Base-by-base conservation (phyloP, 2,797 vertebrate genomes). In the Tiaroga cobitis region DNA sequence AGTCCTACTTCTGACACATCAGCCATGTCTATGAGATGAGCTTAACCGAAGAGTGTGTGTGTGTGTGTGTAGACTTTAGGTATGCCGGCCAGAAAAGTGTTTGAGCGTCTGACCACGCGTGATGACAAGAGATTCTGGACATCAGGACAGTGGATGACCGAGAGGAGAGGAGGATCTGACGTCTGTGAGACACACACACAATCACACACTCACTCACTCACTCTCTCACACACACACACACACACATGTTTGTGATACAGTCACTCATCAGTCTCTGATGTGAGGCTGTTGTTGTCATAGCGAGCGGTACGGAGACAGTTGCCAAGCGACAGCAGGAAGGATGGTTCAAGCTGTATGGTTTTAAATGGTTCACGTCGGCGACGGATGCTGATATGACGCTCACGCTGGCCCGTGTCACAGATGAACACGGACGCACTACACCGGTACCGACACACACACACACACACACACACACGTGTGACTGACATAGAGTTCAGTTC, bases 71-170 rank as follows among this genome's bases (percentile, higher is more conserved):
- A 98, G 97, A 94, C 96, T 5, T 63, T 94, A 76, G 96, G 95
- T 75, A 37, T 89, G 85, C 92, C 92, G 5, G 91, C 95, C 75
- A 94, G 91, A 68, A 92, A 94, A 0, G 93, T 93, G 19, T 97
- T 93, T 89, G 90, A 87, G 54, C 94, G 46, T 6, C 90, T 98
- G 92, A 97, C 95, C 4, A 92, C 95, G 1, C 93, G 95, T 19
- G 92, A 96, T 24, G 94, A 96, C 19, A 69, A 90, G 49, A 90
- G 70, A 49, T 97, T 98, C 92, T 98, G 97, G 97, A 98, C 96
- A 0, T 97, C 97, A 46, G 97, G 97, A 80, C 97, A 97, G 91
- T 98, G 97, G 97, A 98, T 98, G 97, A 97, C 97, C 0, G 97
- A 98, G 88, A 91, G 95, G 87, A 95, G 90, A 82, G 97, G 97